Evolutionary conservation across 2,888 invertebrate genomes (phyloP).

Genomic region (Abrostola tripartita): DNA sequence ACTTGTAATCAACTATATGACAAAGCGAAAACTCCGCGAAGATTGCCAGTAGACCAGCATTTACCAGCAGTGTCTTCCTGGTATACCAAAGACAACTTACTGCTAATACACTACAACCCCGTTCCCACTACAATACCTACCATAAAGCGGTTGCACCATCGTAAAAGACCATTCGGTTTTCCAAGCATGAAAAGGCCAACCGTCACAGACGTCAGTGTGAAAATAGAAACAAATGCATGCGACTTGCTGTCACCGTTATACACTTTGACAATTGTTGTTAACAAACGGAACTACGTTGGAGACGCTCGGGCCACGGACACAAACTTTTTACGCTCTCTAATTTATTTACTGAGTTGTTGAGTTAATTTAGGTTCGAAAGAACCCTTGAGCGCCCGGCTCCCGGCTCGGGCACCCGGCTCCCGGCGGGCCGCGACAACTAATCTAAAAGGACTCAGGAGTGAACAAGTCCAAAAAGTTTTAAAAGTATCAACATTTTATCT

Average conservation of each 20-base stretch:
- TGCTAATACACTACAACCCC: no score
- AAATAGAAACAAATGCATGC: constrained; percentile 14
- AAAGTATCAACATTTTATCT: constrained; percentile 36
- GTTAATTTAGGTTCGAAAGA: constrained; percentile 56
- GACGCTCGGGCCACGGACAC: constrained; percentile 27
- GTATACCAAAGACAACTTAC: no score
- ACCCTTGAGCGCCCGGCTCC: constrained; percentile 27
- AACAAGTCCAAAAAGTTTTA: constrained; percentile 39
- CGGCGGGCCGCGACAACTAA: constrained; percentile 20
- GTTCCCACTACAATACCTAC: no score
- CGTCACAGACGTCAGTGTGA: constrained; percentile 1
- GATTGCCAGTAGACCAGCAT: no score
- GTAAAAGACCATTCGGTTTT: no score
- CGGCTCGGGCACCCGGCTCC: no score
- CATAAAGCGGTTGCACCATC: no score
- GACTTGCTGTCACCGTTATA: constrained; percentile 22
- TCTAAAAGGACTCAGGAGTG: constrained; percentile 36
- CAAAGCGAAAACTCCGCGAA: no score
- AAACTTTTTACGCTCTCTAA: constrained; percentile 58
- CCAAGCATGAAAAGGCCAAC: background rate
- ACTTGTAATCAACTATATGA: no score
- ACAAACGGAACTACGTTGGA: constrained; percentile 47
- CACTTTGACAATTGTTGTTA: constrained; percentile 43
- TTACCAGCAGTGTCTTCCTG: no score
- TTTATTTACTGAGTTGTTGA: constrained; percentile 65